Evolutionary conservation across 64 coral and sea anemone genomes (phyloP).

Genomic region (Stylophora pistillata): DNA sequence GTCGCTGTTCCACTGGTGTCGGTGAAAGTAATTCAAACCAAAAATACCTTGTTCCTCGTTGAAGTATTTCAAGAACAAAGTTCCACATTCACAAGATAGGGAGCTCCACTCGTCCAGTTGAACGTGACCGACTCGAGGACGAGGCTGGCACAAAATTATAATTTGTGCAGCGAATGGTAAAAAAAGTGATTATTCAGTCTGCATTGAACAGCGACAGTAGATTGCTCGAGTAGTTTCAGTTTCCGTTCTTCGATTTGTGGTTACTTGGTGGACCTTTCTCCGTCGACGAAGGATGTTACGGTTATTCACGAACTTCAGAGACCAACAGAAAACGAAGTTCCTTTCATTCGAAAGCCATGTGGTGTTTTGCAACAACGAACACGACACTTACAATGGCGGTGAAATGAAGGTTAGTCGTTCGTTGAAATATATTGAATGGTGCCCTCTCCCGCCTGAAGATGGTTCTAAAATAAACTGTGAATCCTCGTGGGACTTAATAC

Average conservation of each 20-base stretch:
- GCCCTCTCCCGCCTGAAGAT: constrained; percentile 24
- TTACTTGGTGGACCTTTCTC: background rate
- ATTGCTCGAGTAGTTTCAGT: constrained; percentile 18
- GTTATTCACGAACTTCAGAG: background rate
- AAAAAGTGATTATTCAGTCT: constrained; percentile 59
- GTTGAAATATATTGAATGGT: constrained; percentile 41
- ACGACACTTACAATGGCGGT: constrained; percentile 78
- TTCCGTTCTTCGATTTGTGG: constrained; percentile 14
- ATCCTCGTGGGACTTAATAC: constrained; percentile 48
- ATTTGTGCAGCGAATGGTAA: constrained; percentile 74
- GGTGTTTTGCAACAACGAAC: constrained; percentile 71
- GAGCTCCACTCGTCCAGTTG: constrained; percentile 28
- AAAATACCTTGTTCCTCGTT: constrained; percentile 49
- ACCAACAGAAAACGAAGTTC: constrained; percentile 53
- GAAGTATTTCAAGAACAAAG: constrained; percentile 18
- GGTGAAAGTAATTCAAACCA: constrained; percentile 1
- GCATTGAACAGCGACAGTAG: constrained; percentile 22
- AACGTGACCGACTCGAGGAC: constrained; percentile 67
- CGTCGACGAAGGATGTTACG: constrained; percentile 11
- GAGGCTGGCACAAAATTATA: constrained; percentile 57
- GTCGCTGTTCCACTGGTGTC: background rate
- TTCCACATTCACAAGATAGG: constrained; percentile 12
- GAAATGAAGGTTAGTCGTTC: constrained; percentile 30
- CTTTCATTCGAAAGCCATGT: constrained; percentile 75
- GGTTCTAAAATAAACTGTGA: constrained; percentile 5